Base-by-base conservation (phyloP, 2,888 invertebrate species). In the Drosophila paracracens region DNA sequence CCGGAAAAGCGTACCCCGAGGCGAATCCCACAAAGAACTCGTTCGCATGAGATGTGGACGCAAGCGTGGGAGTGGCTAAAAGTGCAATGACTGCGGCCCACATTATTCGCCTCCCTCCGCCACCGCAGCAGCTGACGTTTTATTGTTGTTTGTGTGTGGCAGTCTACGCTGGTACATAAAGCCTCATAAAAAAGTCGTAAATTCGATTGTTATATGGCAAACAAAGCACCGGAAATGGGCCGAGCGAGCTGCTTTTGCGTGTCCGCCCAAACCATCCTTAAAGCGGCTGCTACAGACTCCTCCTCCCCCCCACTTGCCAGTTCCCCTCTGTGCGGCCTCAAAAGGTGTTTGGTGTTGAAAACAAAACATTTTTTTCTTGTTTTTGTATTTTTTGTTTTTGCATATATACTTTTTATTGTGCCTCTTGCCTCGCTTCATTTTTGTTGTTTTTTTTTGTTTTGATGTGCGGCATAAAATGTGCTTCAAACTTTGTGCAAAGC, bases 291-390 rank as follows among this genome's bases (percentile, higher is more conserved):
- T 40, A 38, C 31, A 46, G 21, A 53, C 38, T 18, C 38, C 4
- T 8, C 33, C 4, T 8, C 27, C 11, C 31, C 29, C 25, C 18
- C 33, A 33, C 10, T 27, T 2, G 36, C 2, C 18, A 21, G 18
- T 2, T n/a, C 29, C 46, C 43, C 4, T 25, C 52, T 59, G 66
- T 56, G 64, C 36, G 70, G 75, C 77, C 81, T 72, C 81, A 81
- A 85, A 86, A 85, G 84, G 84, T 86, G 84, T 84, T 86, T 84
- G 84, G 84, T 81, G 86, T 81, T 86, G 81, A 86, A 84, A 84
- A 84, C 82, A 81, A 84, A 86, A 86, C 79, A 81, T 76, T 78
- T 75, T 63, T 64, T 48, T 57, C 29, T 68, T 40, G 11, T 61
- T 29, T 46, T 54, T 66, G 8, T 69, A 50, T 65, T 63, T 70